Evolutionary conservation across 2,113 vertebrate genomes (phyloP).

Genomic region (Anhinga anhinga): DNA sequence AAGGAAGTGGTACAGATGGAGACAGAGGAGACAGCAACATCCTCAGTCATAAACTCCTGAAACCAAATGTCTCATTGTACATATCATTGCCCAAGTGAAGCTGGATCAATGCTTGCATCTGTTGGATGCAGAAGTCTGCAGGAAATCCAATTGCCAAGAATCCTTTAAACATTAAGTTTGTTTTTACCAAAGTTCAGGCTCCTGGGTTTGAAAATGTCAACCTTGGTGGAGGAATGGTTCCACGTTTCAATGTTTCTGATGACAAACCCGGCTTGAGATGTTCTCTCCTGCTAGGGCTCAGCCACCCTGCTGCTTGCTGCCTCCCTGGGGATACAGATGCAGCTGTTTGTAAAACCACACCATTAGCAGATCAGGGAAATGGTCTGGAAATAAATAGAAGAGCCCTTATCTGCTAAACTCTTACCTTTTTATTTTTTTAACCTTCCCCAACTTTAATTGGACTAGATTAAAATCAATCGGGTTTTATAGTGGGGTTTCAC

Average conservation of each 20-base stretch:
- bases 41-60: not conserved
- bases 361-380: not conserved
- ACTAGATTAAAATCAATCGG: not conserved
- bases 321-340: slow-evolving; percentile 7
- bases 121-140: not conserved
- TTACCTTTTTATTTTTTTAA: not conserved
- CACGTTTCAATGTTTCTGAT: not conserved
- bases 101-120: slow-evolving; percentile 34
- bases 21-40: slow-evolving; percentile 4
- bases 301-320: not conserved
- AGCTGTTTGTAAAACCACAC: slow-evolving; percentile 37
- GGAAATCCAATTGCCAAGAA: slow-evolving; percentile 23
- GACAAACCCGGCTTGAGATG: not conserved
- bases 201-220: slow-evolving; percentile 44
- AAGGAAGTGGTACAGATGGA: slow-evolving; percentile 25
- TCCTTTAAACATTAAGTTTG: slow-evolving; percentile 17
- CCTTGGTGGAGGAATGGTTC: not conserved
- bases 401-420: not conserved
- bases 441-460: not conserved
- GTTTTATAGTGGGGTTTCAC: not conserved
- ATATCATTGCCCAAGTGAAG: not conserved
- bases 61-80: not conserved
- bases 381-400: not conserved
- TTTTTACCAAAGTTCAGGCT: slow-evolving; percentile 23
- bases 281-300: slow-evolving; percentile 31